phyloP scores from a whole-genome alignment of 1,140 invertebrate genomes.

The Drosophila hydei region DNA sequence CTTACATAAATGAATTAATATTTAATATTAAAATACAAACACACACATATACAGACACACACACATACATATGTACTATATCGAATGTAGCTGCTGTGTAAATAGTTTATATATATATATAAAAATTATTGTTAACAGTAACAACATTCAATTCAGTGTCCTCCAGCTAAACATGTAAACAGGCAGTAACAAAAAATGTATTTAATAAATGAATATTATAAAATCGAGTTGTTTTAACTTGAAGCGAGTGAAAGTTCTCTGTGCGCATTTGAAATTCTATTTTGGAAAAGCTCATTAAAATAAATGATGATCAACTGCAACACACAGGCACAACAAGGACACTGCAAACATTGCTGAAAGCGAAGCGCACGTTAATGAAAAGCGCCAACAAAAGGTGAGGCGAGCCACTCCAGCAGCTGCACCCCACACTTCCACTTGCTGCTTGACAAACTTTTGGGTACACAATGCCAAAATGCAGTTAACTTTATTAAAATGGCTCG shows the following conservation, averaged over 20 bases:
- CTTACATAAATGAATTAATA: conserved; percentile 56
- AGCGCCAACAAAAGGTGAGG: conserved; percentile 57
- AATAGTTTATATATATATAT: conserved; percentile 55
- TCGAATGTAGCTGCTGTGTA: conserved; percentile 72
- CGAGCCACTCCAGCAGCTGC: neutral
- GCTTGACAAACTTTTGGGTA: conserved; percentile 35
- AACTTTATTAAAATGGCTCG: conserved; percentile 76
- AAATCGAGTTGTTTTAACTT: conserved; percentile 29
- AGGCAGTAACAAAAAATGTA: conserved; percentile 58
- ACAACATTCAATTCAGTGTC: conserved; percentile 81
- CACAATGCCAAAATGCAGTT: conserved; percentile 74
- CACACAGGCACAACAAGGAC: conserved; percentile 60
- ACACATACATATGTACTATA: conserved; percentile 37
- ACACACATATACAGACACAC: conserved; percentile 19
- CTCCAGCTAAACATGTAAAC: conserved; percentile 76
- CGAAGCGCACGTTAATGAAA: conserved; percentile 62
- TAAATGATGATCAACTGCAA: conserved; percentile 74
- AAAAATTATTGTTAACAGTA: conserved; percentile 67
- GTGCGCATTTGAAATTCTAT: conserved; percentile 70
- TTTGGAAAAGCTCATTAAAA: conserved; percentile 76
- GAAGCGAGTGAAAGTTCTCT: conserved; percentile 31
- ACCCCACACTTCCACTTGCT: neutral
- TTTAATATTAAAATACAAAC: conserved; percentile 23
- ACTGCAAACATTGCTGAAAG: conserved; percentile 58
- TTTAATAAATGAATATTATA: conserved; percentile 59